Percentiles rank a stretch among this genome's conserved stretches.
phyloP scores from a whole-genome alignment of 1,140 invertebrate genomes.

The Drosophila suzukii region DNA sequence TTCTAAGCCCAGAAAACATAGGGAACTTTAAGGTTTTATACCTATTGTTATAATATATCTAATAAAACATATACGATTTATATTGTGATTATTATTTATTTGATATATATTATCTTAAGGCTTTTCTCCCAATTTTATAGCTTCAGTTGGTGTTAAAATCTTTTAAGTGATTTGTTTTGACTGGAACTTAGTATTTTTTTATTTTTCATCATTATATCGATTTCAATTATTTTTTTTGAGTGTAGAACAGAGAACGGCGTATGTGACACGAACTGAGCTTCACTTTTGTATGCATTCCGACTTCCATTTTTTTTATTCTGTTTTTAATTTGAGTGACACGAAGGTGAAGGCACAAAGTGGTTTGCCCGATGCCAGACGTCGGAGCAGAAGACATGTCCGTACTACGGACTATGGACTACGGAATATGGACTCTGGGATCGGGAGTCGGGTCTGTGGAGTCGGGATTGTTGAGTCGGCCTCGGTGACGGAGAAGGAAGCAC shows the following conservation, averaged over 20 bases:
- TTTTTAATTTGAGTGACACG: constrained; percentile 75
- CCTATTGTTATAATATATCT: neutral
- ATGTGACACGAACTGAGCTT: constrained; percentile 26
- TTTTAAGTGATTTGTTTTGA: too few relatives aligned
- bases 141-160: neutral
- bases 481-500: constrained; percentile 57
- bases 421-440: neutral
- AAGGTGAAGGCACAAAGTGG: constrained; percentile 72
- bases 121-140: too few relatives aligned
- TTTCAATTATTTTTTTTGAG: neutral
- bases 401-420: neutral
- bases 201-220: neutral
- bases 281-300: constrained; percentile 16
- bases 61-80: neutral
- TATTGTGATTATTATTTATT: too few relatives aligned
- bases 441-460: neutral
- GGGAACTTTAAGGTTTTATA: too few relatives aligned
- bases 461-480: neutral
- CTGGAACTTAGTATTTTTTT: neutral
- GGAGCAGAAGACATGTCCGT: constrained; percentile 15
- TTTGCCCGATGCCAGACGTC: constrained; percentile 44
- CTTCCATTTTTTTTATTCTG: neutral
- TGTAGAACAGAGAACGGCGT: neutral
- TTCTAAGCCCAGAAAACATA: too few relatives aligned
- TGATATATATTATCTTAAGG: too few relatives aligned